These are phyloP conservation scores for Syrmaticus mikado DNA, from an alignment of 2,113 vertebrate species.

Conservation along the genomic window DNA sequence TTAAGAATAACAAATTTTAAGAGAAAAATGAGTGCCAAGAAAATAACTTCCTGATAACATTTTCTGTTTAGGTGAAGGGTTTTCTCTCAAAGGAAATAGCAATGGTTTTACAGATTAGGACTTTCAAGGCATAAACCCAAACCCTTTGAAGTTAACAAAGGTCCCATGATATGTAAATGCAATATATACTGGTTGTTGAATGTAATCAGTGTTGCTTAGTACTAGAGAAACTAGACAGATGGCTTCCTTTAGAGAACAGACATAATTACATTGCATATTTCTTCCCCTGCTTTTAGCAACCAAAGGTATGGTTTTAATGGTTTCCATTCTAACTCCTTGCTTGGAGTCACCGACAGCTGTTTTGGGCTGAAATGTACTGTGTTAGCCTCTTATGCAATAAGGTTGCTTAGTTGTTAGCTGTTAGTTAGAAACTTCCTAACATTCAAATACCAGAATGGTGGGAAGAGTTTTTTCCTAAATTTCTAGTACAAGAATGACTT, in stretches of 20 bases:
- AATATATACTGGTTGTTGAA: background rate
- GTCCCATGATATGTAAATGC: background rate
- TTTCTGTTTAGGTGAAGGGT: slow-evolving; percentile 1
- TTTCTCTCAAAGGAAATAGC: background rate
- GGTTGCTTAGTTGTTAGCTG: background rate
- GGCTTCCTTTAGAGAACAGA: slow-evolving; percentile 26
- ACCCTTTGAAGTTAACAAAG: slow-evolving; percentile 31
- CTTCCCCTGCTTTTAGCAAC: background rate
- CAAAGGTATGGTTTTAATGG: background rate
- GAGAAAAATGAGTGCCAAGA: background rate
- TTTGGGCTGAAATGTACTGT: background rate
- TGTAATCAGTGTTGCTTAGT: background rate
- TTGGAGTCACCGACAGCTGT: background rate
- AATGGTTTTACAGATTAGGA: slow-evolving; percentile 6
- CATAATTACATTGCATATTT: background rate
- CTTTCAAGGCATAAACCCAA: slow-evolving; percentile 2
- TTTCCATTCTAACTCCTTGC: background rate
- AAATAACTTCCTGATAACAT: background rate
- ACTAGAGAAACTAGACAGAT: slow-evolving; percentile 8
- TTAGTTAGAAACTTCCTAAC: background rate
- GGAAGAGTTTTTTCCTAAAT: background rate
- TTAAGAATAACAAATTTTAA: background rate
- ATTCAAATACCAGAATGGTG: background rate
- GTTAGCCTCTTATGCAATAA: background rate
- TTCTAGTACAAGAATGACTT: background rate